Evolutionary conservation across 2,888 invertebrate genomes (phyloP).

Genomic region (Tipula lateralis): DNA sequence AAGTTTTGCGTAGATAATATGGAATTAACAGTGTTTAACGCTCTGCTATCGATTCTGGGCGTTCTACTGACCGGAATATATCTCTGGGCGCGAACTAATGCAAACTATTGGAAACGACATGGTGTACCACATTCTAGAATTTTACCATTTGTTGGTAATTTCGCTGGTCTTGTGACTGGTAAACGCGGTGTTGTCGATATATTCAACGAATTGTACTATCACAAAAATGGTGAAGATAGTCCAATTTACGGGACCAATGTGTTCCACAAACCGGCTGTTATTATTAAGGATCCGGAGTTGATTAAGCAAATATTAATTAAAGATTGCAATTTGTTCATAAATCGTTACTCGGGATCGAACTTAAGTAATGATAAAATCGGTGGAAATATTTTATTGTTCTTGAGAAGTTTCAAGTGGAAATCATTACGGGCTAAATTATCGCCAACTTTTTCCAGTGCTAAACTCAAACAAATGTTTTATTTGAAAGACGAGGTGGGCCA

Average conservation of each 20-base stretch:
- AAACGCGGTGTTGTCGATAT: not conserved
- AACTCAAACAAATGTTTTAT: constrained; percentile 47
- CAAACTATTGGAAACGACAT: not conserved
- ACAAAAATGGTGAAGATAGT: constrained; percentile 37
- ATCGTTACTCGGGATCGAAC: constrained; percentile 43
- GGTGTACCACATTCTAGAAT: not conserved
- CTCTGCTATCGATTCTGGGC: no score
- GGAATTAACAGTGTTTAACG: no score
- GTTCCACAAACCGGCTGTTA: constrained; percentile 48
- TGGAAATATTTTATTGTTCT: constrained; percentile 47
- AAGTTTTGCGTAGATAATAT: no score
- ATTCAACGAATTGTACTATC: not conserved
- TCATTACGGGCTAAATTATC: constrained; percentile 47
- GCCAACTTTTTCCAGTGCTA: constrained; percentile 50
- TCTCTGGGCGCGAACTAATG: not conserved
- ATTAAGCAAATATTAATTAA: constrained; percentile 50
- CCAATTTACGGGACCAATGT: constrained; percentile 47
- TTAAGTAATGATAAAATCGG: constrained; percentile 46
- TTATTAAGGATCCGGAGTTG: constrained; percentile 50
- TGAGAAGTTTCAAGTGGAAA: constrained; percentile 50
- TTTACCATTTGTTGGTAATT: not conserved
- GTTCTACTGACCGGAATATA: no score
- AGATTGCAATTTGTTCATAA: constrained; percentile 49
- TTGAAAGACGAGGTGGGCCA: constrained; percentile 42
- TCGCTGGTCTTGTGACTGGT: not conserved